These are phyloP conservation scores for Napeogenes sylphis DNA, from an alignment of 2,888 invertebrate genomes.

Conservation along the genomic window DNA sequence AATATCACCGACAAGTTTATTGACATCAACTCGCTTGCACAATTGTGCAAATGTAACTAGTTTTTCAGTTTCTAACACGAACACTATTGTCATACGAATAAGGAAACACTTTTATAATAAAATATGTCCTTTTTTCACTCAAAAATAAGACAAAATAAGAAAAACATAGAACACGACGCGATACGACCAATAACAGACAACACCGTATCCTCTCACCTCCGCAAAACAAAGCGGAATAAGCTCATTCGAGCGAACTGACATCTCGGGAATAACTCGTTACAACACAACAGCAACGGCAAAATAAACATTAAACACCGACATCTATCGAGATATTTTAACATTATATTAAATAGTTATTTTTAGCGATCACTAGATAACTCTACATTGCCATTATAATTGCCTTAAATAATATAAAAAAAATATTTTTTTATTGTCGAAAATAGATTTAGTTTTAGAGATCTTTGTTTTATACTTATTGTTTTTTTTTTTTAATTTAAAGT, in stretches of 20 bases:
- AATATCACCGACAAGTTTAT: slow-evolving; percentile 76
- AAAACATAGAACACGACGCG: slow-evolving; percentile 68
- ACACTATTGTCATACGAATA: slow-evolving; percentile 50
- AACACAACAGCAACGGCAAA: slow-evolving; percentile 43
- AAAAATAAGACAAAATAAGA: slow-evolving; percentile 55
- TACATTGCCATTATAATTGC: not conserved
- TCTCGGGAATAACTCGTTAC: slow-evolving; percentile 43
- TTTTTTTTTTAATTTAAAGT: too few relatives aligned
- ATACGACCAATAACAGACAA: slow-evolving; percentile 40
- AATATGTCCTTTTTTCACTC: slow-evolving; percentile 56
- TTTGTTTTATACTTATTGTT: too few relatives aligned
- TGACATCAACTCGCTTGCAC: slow-evolving; percentile 71
- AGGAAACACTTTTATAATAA: slow-evolving; percentile 51
- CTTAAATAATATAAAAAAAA: not conserved
- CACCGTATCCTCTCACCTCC: slow-evolving; percentile 68
- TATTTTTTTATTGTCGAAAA: too few relatives aligned
- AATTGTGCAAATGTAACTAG: slow-evolving; percentile 63
- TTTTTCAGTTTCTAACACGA: slow-evolving; percentile 51
- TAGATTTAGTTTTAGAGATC: too few relatives aligned
- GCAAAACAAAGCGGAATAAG: slow-evolving; percentile 77
- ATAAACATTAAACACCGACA: slow-evolving; percentile 47
- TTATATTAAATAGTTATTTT: not conserved
- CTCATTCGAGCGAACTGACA: slow-evolving; percentile 44
- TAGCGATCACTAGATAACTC: slow-evolving; percentile 10
- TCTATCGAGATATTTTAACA: slow-evolving; percentile 40